Base-by-base conservation (phyloP, 2,113 vertebrate genomes). In the Carettochelys insculpta region DNA sequence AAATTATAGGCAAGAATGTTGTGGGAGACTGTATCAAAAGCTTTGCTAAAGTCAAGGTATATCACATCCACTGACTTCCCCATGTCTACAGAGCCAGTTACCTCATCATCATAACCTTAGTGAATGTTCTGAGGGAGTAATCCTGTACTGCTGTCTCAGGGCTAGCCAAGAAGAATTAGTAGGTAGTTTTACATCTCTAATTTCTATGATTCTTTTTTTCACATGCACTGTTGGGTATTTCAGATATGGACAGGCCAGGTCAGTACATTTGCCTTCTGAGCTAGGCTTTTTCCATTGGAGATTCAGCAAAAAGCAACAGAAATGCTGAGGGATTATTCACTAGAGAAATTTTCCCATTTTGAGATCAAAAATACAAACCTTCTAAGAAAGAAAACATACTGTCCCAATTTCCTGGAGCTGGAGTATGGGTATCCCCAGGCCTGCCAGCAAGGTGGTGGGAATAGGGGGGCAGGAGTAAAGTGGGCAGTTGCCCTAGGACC, bases 51-150 rank as follows among this genome's bases (percentile, higher is more conserved):
- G n/a, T n/a, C n/a, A n/a, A n/a, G n/a, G n/a, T n/a, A n/a, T n/a
- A n/a, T n/a, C n/a, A n/a, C n/a, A n/a, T n/a, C n/a, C n/a, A n/a
- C n/a, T n/a, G n/a, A n/a, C n/a, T n/a, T n/a, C n/a, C n/a, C n/a
- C n/a, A n/a, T n/a, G n/a, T n/a, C n/a, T n/a, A n/a, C n/a, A n/a
- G n/a, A n/a, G n/a, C n/a, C n/a, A n/a, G n/a, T n/a, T n/a, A n/a
- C n/a, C n/a, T n/a, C n/a, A n/a, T n/a, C n/a, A n/a, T 17, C 13
- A 16, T 53, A 6, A 2, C 11, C 11, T 50, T 45, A 41, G 68
- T 80, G 78, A 77, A 89, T 75, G 5, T 20, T 75, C 24, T 34
- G 19, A 6, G 43, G 12, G n/a, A 92, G 92, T 86, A 88, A 82
- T 77, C 3, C 47, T 84, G 1, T 0, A 10, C 77, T 90, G 50